Evolutionary conservation across 2,113 vertebrate species (phyloP).

Genomic region (Stigmatopora nigra): DNA sequence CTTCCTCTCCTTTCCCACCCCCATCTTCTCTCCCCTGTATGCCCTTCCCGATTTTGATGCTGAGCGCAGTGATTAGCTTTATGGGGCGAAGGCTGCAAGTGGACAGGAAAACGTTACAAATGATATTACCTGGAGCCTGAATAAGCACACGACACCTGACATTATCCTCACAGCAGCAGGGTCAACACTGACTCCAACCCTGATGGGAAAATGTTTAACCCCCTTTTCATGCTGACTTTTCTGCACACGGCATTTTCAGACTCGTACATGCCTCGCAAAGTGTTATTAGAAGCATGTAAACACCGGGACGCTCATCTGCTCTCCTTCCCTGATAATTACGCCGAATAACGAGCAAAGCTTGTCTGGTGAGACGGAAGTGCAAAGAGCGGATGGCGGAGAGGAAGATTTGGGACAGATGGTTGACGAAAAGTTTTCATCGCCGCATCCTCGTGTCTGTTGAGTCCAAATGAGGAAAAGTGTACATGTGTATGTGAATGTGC

Average conservation of each 20-base stretch:
- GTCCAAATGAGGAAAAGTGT: slow-evolving; percentile 11
- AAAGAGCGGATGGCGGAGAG: slow-evolving; percentile 19
- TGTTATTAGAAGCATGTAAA: slow-evolving; percentile 53
- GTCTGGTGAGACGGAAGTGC: slow-evolving; percentile 15
- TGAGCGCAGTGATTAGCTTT: slow-evolving; percentile 59
- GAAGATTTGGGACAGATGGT: slow-evolving; percentile 43
- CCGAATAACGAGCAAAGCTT: slow-evolving; percentile 57
- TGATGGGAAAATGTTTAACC: not conserved
- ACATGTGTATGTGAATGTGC: slow-evolving; percentile 21
- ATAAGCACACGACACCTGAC: slow-evolving; percentile 55
- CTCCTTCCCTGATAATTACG: slow-evolving; percentile 59
- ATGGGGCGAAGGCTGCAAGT: slow-evolving; percentile 52
- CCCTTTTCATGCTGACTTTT: not conserved
- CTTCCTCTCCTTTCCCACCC: slow-evolving; percentile 15
- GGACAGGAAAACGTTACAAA: slow-evolving; percentile 48
- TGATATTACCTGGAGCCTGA: slow-evolving; percentile 60
- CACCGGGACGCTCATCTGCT: slow-evolving; percentile 61
- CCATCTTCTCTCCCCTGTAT: slow-evolving; percentile 38
- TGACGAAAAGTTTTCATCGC: slow-evolving; percentile 4
- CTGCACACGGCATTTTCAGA: too few species aligned
- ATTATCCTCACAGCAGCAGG: slow-evolving; percentile 42
- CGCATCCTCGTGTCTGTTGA: slow-evolving; percentile 15
- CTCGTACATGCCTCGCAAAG: slow-evolving; percentile 23
- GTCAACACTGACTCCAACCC: slow-evolving; percentile 18
- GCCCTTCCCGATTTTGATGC: slow-evolving; percentile 49